Evolutionary conservation across 2,113 vertebrate species (phyloP).

Genomic region (Rhegmatorhina hoffmannsi): DNA sequence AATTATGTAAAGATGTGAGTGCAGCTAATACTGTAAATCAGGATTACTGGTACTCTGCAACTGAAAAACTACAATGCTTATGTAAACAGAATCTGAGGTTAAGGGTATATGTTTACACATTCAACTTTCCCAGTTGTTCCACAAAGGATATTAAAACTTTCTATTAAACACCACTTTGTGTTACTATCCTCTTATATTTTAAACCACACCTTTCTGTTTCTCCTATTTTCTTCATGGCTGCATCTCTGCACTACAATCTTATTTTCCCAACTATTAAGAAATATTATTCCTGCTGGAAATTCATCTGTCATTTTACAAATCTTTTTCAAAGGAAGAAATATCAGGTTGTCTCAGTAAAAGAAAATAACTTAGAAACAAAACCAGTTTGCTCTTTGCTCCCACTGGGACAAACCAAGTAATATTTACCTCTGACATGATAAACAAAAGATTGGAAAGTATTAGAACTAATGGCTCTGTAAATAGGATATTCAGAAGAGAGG

Average conservation of each 20-base stretch:
- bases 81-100: neutral
- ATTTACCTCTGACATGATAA: constrained; percentile 74
- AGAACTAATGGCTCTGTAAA: constrained; percentile 70
- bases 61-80: neutral
- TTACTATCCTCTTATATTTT: constrained; percentile 52
- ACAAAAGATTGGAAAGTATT: constrained; percentile 73
- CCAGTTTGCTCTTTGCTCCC: constrained; percentile 38
- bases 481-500: constrained; percentile 40
- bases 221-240: constrained; percentile 49
- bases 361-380: constrained; percentile 16
- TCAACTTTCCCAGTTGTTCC: neutral
- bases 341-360: constrained; percentile 65
- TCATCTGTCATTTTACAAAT: constrained; percentile 69
- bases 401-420: constrained; percentile 51
- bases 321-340: constrained; percentile 71
- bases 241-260: neutral
- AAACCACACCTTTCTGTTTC: constrained; percentile 49
- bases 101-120: neutral
- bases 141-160: constrained; percentile 4
- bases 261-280: constrained; percentile 59
- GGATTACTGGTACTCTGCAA: neutral
- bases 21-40: neutral
- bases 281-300: constrained; percentile 65
- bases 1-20: neutral
- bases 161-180: neutral